A percentile compares a stretch with the other conserved stretches of the same genome.
Conservation (phyloP, 2,888 invertebrate species). For the Lacanobia oleracea region DNA sequence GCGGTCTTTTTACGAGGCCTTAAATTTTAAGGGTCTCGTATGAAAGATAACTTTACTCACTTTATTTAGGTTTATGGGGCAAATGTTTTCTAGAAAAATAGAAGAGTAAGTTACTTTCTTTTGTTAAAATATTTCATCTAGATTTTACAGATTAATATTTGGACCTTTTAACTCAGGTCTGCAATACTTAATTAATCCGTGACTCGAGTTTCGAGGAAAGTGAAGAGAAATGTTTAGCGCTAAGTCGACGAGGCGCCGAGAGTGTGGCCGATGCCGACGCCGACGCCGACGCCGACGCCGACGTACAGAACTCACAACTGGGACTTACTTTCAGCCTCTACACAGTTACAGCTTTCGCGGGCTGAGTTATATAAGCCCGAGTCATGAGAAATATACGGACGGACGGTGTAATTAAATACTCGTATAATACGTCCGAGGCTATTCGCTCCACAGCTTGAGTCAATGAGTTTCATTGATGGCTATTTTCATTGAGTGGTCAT, state of each 20-base stretch:
- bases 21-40: slow-evolving; percentile 30
- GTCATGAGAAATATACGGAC: slow-evolving; percentile 40
- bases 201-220: slow-evolving; percentile 20
- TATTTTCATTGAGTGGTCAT: neutral
- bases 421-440: neutral
- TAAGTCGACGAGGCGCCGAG: slow-evolving; percentile 31
- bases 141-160: neutral
- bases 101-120: neutral
- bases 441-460: neutral
- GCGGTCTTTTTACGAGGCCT: slow-evolving; percentile 37
- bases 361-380: slow-evolving; percentile 48
- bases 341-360: slow-evolving; percentile 62
- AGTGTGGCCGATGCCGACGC: slow-evolving; percentile 19
- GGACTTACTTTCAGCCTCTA: slow-evolving; percentile 64
- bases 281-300: too few species aligned
- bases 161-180: neutral
- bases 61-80: slow-evolving; percentile 29
- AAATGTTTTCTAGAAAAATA: neutral
- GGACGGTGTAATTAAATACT: neutral
- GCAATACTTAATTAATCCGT: slow-evolving; percentile 24
- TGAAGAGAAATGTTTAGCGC: slow-evolving; percentile 57
- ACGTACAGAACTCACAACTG: slow-evolving; percentile 59
- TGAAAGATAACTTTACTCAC: slow-evolving; percentile 19
- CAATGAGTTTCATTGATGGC: neutral
- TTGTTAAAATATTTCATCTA: neutral